These are phyloP conservation scores for Subanguina moxae DNA, from an alignment of 1,140 invertebrate species.

Conservation along the genomic window DNA sequence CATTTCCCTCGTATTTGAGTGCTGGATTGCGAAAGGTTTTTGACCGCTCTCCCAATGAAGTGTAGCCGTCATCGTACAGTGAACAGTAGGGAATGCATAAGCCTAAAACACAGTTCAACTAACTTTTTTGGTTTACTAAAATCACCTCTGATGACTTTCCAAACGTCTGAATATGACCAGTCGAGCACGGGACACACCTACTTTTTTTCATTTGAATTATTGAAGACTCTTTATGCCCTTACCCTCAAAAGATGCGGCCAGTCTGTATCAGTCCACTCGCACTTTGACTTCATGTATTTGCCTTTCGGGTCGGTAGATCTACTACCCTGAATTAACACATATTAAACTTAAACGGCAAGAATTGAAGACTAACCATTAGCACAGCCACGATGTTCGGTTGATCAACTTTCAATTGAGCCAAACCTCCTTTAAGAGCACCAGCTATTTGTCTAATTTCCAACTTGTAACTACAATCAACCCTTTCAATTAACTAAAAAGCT, in stretches of 20 bases:
- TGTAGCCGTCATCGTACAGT: conserved; percentile 46
- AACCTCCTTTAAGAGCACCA: conserved; percentile 27
- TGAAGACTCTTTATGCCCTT: neutral
- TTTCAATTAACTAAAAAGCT: conserved; percentile 26
- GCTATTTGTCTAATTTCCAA: conserved; percentile 32
- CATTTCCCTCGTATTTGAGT: conserved; percentile 1
- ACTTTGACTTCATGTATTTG: conserved; percentile 33
- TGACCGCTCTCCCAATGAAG: conserved; percentile 38
- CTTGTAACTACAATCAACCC: conserved; percentile 30
- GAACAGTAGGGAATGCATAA: conserved; percentile 44
- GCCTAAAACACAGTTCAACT: too few species aligned
- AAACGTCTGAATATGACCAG: conserved; percentile 43
- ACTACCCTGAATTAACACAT: conserved; percentile 15
- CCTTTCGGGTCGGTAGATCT: conserved; percentile 38
- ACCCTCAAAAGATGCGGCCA: conserved; percentile 45
- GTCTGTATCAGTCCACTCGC: conserved; percentile 43
- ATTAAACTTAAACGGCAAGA: neutral
- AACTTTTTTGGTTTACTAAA: too few species aligned
- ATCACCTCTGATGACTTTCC: conserved; percentile 21
- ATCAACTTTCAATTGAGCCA: conserved; percentile 25
- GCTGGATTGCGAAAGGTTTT: conserved; percentile 40
- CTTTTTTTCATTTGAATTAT: neutral
- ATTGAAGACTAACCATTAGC: conserved; percentile 24
- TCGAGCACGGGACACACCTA: conserved; percentile 43
- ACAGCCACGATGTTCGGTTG: conserved; percentile 40